Conservation (phyloP, 2,888 invertebrate genomes). For the Nowickia ferox region DNA sequence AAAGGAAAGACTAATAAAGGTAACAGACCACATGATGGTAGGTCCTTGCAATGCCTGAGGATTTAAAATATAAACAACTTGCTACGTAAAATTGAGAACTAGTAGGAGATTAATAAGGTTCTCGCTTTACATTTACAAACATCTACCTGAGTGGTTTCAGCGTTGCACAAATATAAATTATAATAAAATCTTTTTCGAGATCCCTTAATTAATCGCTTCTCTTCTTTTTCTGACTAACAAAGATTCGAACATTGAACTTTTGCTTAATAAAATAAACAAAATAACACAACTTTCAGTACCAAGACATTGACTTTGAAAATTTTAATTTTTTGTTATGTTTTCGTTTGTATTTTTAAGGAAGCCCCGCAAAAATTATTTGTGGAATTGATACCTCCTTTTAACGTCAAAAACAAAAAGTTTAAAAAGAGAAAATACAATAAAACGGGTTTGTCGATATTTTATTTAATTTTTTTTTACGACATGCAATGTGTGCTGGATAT, state of each 20-base stretch:
- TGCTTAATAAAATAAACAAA: constrained; percentile 20
- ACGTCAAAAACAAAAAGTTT: not conserved
- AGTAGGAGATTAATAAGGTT: no score
- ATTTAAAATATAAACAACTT: no score
- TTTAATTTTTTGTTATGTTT: constrained; percentile 5
- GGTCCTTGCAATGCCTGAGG: no score
- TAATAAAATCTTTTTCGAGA: no score
- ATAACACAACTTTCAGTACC: not conserved
- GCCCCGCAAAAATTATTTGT: constrained; percentile 21
- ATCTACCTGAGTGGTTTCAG: no score
- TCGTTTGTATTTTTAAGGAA: constrained; percentile 4
- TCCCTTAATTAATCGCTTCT: not conserved
- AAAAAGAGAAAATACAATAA: constrained; percentile 39
- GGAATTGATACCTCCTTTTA: constrained; percentile 20
- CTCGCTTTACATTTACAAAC: no score
- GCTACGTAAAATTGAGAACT: no score
- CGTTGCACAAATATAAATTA: no score
- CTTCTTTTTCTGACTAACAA: not conserved
- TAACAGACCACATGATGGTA: no score
- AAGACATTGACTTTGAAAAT: constrained; percentile 65
- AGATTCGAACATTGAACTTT: constrained; percentile 47
- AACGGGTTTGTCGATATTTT: constrained; percentile 36
- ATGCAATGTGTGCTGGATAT: not conserved
- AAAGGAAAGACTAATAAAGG: no score
- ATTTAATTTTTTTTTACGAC: no score